Conservation (phyloP, 2,113 vertebrate genomes). For the Atrichornis clamosus region DNA sequence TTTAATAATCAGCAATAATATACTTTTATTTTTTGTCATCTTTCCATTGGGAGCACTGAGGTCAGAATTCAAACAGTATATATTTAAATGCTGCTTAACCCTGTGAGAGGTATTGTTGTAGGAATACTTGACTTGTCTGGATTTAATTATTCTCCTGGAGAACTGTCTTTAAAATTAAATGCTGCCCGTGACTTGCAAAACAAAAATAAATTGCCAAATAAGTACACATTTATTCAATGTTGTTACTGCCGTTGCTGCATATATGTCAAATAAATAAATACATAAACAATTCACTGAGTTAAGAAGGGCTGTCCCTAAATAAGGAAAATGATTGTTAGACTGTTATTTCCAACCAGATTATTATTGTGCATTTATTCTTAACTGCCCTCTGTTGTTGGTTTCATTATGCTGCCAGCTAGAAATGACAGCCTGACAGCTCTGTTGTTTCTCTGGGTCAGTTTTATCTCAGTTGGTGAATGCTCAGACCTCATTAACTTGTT, state of each 20-base stretch:
- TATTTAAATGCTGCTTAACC: not conserved
- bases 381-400: not conserved
- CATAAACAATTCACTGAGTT: not conserved
- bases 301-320: conserved; percentile 11
- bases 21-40: not conserved
- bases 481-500: conserved; percentile 38
- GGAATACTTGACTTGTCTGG: not conserved
- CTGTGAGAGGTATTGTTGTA: not conserved
- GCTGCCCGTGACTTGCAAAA: not conserved
- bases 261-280: conserved; percentile 3
- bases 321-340: not conserved
- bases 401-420: conserved; percentile 20
- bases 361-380: conserved; percentile 19
- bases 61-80: not conserved
- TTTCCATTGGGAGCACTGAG: not conserved
- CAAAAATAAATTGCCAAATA: not conserved
- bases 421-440: conserved; percentile 19
- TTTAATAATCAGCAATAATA: not conserved
- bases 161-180: not conserved
- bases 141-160: not conserved
- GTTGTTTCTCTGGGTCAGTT: conserved; percentile 32
- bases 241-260: not conserved
- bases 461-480: conserved; percentile 45
- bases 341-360: not conserved
- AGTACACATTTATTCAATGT: not conserved